Evolutionary conservation across 2,797 vertebrate genomes (phyloP), one percentile per base, ranked within the genome.

Genomic region (Liparis tanakae): DNA sequence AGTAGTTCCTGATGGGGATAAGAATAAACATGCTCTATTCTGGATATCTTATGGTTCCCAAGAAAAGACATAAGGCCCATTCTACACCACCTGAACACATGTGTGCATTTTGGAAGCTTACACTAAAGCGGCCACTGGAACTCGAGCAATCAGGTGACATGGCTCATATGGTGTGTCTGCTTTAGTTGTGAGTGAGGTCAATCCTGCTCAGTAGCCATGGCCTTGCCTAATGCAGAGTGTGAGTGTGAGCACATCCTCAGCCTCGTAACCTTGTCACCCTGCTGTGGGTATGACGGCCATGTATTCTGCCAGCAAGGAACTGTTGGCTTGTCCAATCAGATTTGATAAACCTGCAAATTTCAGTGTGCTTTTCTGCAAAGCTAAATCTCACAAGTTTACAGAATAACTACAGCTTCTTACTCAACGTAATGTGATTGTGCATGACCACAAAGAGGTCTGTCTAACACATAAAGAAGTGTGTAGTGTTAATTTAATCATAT

Each of bases 161-260:
- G 66, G 44, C 30, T 56, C 67, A 55, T 43, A 37, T 43, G 74
- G 56, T 67, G 65, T 72, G 48, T 70, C 43, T 67, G 51, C 36
- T 67, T 20, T 63, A 48, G 37, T 7, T 30, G 64, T 76, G 71
- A 79, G 36, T 76, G 69, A 65, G 34, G 76, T 80, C 43, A 72
- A 22, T 72, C 57, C 25, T 48, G 41, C 56, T 60, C 7, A 20
- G 54, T 30, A 51, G 36, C 34, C 13, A 10, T 33, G 37, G 70
- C 37, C 22, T 62, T 39, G 50, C 51, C 22, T 44, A 41, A 70
- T 6, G 5, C 62, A 43, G 43, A 48, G 25, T 58, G 6, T 6
- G 51, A 22, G 46, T 61, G 50, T 37, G 56, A 66, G 50, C 30
- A 33, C 56, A 61, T 36, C 51, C n/a, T 18, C 17, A 72, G 6